Evolutionary conservation across 2,888 invertebrate species (phyloP).

Genomic region (Zygogramma bicolorata): DNA sequence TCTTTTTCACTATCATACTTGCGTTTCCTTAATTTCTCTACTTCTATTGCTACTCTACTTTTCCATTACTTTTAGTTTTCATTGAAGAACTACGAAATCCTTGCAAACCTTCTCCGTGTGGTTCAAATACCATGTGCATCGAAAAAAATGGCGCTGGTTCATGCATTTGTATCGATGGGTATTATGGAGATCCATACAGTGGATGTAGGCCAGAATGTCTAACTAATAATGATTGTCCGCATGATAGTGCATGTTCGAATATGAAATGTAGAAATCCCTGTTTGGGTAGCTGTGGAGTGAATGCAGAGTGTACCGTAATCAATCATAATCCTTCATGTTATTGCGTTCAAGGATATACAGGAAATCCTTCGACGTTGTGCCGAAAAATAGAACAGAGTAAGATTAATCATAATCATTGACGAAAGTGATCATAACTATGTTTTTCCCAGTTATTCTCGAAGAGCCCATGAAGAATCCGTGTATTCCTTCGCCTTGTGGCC

Average conservation of each 20-base stretch:
- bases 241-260: conserved; percentile 79
- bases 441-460: conserved; percentile 57
- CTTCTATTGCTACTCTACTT: not conserved
- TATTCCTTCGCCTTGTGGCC: conserved; percentile 82
- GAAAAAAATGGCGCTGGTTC: conserved; percentile 81
- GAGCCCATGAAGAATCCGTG: conserved; percentile 75
- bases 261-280: conserved; percentile 86
- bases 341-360: conserved; percentile 79
- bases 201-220: conserved; percentile 87
- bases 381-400: conserved; percentile 61
- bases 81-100: conserved; percentile 76
- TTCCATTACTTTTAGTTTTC: conserved; percentile 46
- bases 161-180: conserved; percentile 80
- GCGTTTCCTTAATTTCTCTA: too few species aligned
- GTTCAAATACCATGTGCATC: conserved; percentile 82
- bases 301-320: conserved; percentile 80
- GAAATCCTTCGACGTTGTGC: conserved; percentile 79
- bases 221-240: conserved; percentile 81
- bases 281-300: conserved; percentile 81
- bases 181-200: conserved; percentile 82
- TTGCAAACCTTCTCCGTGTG: conserved; percentile 84
- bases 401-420: conserved; percentile 35
- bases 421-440: conserved; percentile 3
- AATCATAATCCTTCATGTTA: conserved; percentile 84
- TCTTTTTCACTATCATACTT: not conserved